Evolutionary conservation across 2,797 vertebrate species (phyloP), one percentile per base, ranked within the genome.

Genomic region (Sebastes wilsoni): DNA sequence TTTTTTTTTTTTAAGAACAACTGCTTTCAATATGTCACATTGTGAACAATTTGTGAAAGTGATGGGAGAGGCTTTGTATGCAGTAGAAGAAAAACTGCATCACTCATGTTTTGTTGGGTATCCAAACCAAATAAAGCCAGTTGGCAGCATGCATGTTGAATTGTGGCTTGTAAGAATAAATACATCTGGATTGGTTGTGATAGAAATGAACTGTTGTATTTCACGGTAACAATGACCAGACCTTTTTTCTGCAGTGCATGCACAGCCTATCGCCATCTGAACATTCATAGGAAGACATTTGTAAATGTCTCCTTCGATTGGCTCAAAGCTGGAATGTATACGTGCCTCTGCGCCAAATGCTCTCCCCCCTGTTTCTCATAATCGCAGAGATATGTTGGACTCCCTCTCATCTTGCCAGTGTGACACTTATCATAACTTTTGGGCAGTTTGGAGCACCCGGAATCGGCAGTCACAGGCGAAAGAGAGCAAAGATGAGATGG

Each of bases 1-100:
- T 64, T 25, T 46, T n/a, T 64, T 64, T 34, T 80, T 67, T 25
- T 25, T 49, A 8, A 30, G 36, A 74, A 28, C 66, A 65, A 73
- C 46, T 80, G 62, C 78, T 81, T 78, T 36, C 81, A 87, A n/a
- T 81, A 64, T 89, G 67, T 86, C 80, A 61, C 70, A 68, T 83
- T 60, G 68, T 81, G 62, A 87, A 83, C 54, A 65, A 68, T 77
- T 80, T 75, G 66, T 74, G 23, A 75, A 84, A 84, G 67, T 77
- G 59, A 73, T n/a, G 27, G 56, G 16, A 71, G 36, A 2, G 1
- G 52, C 54, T 85, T 73, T 76, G 36, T 69, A 30, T 59, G 20
- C 54, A 76, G 64, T 23, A 49, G 22, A 71, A 77, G 20, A 72
- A 56, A 13, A 81, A 66, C 34, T 28, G 72, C 49, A 56, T 78